Percentiles rank a stretch among this genome's conserved stretches.
Conservation (phyloP, 2,888 invertebrate species). For the Mesorhabditis sp. region DNA sequence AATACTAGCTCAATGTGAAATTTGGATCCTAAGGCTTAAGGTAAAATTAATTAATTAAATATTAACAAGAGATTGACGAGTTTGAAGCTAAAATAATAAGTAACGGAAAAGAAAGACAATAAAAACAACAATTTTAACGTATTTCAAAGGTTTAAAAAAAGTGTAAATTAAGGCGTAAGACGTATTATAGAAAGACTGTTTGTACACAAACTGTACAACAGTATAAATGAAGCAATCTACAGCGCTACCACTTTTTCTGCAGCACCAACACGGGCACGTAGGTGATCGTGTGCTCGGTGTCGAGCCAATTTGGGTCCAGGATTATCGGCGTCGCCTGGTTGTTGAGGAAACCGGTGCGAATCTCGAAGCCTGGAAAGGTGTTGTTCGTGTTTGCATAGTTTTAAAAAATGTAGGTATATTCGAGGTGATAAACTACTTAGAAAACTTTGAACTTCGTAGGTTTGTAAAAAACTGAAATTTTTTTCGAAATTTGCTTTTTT, state of each 20-base stretch:
- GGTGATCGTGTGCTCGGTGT: neutral
- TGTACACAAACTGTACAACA: neutral
- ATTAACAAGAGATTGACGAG: too few relatives aligned
- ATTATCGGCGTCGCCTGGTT: neutral
- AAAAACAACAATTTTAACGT: neutral
- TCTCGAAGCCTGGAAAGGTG: neutral
- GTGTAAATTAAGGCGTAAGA: neutral
- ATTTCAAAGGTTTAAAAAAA: neutral
- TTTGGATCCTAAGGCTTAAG: too few relatives aligned
- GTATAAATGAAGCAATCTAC: neutral
- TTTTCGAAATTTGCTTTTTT: neutral
- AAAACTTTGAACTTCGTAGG: neutral
- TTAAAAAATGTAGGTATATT: too few relatives aligned
- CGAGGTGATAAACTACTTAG: too few relatives aligned
- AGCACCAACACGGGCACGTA: neutral
- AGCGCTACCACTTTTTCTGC: neutral
- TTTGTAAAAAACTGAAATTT: neutral
- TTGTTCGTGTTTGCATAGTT: too few relatives aligned
- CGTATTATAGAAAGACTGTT: neutral
- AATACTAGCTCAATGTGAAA: too few relatives aligned
- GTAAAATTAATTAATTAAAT: too few relatives aligned
- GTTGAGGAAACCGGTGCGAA: neutral
- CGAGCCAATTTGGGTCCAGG: neutral
- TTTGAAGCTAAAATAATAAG: neutral
- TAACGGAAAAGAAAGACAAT: neutral